Percentiles rank a stretch among this genome's conserved stretches.
Conservation (phyloP, 2,113 vertebrate species). For the Leuciscus idus region DNA sequence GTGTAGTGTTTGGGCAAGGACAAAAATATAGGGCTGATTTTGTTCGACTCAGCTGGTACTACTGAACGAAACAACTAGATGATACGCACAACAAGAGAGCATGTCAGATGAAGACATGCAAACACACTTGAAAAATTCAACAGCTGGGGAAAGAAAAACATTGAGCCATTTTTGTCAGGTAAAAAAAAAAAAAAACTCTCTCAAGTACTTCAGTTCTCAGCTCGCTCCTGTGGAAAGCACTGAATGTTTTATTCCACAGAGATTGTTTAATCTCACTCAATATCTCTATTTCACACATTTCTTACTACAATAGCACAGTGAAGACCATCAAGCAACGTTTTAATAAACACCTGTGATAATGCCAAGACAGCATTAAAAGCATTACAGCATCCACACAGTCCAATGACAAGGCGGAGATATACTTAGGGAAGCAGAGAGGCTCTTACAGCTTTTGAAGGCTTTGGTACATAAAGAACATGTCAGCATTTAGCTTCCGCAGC, state of each 20-base stretch:
- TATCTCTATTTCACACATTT: not conserved
- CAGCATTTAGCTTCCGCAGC: slow-evolving; percentile 81
- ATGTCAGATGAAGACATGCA: slow-evolving; percentile 11
- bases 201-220: not conserved
- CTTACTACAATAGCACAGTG: not conserved
- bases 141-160: slow-evolving; percentile 16
- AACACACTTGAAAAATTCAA: not conserved
- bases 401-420: not conserved
- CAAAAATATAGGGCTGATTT: slow-evolving; percentile 18
- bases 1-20: not conserved
- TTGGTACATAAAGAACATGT: slow-evolving; percentile 84
- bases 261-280: not conserved
- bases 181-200: not conserved
- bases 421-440: not conserved
- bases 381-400: not conserved
- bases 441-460: slow-evolving; percentile 91
- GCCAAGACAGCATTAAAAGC: not conserved
- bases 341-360: not conserved
- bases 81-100: not conserved
- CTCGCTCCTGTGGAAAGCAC: not conserved
- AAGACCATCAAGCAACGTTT: not conserved
- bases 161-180: not conserved
- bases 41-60: slow-evolving; percentile 10
- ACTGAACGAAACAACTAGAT: not conserved
- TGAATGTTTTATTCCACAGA: not conserved